Evolutionary conservation across 1,140 invertebrate species (phyloP).

Genomic region (Hycleus cichorii): DNA sequence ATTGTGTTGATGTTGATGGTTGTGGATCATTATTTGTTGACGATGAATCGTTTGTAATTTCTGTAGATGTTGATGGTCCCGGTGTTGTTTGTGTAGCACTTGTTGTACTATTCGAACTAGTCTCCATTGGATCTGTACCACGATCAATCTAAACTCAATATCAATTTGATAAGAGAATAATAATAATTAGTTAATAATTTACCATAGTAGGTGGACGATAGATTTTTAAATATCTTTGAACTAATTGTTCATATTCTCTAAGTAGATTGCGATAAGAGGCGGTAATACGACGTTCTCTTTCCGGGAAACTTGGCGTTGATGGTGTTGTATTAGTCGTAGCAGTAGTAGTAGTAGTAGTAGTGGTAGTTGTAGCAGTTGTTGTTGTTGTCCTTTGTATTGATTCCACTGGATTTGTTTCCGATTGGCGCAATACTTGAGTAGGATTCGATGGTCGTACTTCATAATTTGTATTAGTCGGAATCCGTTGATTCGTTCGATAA

Average conservation of each 20-base stretch:
- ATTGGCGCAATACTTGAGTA: too few relatives aligned
- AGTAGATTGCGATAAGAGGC: conserved; percentile 45
- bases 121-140: conserved; percentile 61
- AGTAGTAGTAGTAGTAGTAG: too few relatives aligned
- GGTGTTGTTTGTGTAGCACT: conserved; percentile 26
- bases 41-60: conserved; percentile 5
- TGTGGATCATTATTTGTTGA: conserved; percentile 1
- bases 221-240: conserved; percentile 45
- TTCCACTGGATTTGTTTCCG: too few relatives aligned
- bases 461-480: too few relatives aligned
- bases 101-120: conserved; percentile 19
- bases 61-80: neutral
- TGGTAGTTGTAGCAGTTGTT: too few relatives aligned
- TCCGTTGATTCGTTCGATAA: conserved; percentile 16
- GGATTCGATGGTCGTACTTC: too few relatives aligned
- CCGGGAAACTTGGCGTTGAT: conserved; percentile 30
- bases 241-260: conserved; percentile 45
- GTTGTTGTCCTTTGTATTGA: too few relatives aligned
- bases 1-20: neutral
- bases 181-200: conserved; percentile 15
- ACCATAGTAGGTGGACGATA: conserved; percentile 43
- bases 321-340: neutral
- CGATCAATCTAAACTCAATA: conserved; percentile 48
- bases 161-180: neutral
- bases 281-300: conserved; percentile 40